Evolutionary conservation across 2,888 invertebrate species (phyloP).

Genomic region (Brachypalpus laphriformis): DNA sequence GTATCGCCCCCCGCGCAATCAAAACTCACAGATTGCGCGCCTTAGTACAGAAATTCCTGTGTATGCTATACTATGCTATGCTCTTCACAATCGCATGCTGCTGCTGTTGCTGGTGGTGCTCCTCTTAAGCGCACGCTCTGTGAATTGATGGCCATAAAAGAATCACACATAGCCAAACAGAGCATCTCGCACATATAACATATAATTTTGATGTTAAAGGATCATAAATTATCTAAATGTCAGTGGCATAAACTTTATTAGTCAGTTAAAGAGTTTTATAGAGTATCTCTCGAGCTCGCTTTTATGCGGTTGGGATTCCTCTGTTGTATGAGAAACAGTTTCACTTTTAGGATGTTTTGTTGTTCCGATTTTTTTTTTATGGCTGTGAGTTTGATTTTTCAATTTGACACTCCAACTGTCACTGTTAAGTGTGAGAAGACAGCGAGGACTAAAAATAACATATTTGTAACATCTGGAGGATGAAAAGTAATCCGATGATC

Average conservation of each 20-base stretch:
- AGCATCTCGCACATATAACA: constrained; percentile 76
- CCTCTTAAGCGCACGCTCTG: constrained; percentile 74
- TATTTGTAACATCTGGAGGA: constrained; percentile 80
- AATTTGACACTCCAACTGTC: constrained; percentile 76
- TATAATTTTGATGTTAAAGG: constrained; percentile 82
- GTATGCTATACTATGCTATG: neutral
- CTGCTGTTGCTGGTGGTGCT: constrained; percentile 36
- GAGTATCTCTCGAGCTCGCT: constrained; percentile 64
- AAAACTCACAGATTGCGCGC: constrained; percentile 27
- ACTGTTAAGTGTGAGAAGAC: constrained; percentile 38
- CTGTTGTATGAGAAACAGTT: constrained; percentile 51
- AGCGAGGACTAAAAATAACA: constrained; percentile 75
- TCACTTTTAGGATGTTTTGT: constrained; percentile 46
- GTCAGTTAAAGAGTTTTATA: constrained; percentile 76
- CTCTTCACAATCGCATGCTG: constrained; percentile 20
- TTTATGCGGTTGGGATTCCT: constrained; percentile 42
- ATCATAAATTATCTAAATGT: constrained; percentile 82
- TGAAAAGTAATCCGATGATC: constrained; percentile 38
- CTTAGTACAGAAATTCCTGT: constrained; percentile 26
- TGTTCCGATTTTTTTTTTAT: constrained; percentile 24
- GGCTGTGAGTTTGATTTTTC: constrained; percentile 67
- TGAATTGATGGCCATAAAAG: constrained; percentile 76
- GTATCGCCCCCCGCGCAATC: constrained; percentile 29
- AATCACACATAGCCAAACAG: constrained; percentile 54
- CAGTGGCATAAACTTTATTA: constrained; percentile 78